Percentiles rank a stretch among this genome's conserved stretches.
Conservation (phyloP, 1,140 invertebrate genomes). For the Scaptomyza graminum region DNA sequence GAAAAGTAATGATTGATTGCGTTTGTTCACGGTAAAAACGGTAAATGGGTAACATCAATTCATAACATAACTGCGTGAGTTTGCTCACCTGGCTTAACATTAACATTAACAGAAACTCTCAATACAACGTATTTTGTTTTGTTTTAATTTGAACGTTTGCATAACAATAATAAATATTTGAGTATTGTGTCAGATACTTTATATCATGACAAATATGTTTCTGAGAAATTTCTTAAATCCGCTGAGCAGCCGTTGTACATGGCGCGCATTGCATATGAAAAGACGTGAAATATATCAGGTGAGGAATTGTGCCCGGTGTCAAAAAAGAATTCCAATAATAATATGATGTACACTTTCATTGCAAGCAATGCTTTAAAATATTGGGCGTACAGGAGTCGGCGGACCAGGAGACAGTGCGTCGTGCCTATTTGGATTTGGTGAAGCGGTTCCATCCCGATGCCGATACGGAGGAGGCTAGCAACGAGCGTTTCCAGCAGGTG, state of each 20-base stretch:
- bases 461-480: slow-evolving; percentile 87
- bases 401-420: slow-evolving; percentile 88
- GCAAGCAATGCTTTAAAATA: slow-evolving; percentile 87
- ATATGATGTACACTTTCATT: neutral
- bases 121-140: neutral
- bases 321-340: neutral
- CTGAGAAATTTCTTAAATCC: neutral
- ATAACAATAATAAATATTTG: slow-evolving; percentile 24
- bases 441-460: slow-evolving; percentile 94
- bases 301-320: neutral
- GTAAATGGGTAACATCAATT: too few species aligned
- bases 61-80: too few species aligned
- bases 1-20: too few species aligned
- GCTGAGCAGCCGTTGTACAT: neutral
- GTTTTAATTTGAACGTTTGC: slow-evolving; percentile 12
- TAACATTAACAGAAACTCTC: neutral
- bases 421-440: slow-evolving; percentile 90
- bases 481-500: slow-evolving; percentile 89
- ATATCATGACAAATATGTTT: too few species aligned
- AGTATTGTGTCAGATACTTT: neutral
- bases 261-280: slow-evolving; percentile 56
- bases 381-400: slow-evolving; percentile 88
- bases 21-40: too few species aligned
- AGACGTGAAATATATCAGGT: slow-evolving; percentile 57
- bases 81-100: too few species aligned